These are phyloP conservation scores for Luffia ferchaultella DNA, from an alignment of 2,888 invertebrate genomes.

Conservation along the genomic window DNA sequence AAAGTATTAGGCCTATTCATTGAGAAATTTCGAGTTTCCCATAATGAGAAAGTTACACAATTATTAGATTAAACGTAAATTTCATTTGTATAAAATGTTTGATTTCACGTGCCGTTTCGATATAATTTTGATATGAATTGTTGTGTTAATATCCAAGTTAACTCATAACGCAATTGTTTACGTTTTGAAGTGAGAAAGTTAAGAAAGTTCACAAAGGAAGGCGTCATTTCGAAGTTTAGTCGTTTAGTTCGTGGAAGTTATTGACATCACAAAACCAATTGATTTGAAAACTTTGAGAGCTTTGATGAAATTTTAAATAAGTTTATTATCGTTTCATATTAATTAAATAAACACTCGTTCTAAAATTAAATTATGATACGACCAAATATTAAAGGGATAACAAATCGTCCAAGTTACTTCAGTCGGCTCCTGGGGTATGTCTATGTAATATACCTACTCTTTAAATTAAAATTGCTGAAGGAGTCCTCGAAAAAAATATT, in stretches of 20 bases:
- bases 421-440: no score
- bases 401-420: no score
- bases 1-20: no score
- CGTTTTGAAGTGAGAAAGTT: neutral
- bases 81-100: neutral
- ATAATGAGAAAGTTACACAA: neutral
- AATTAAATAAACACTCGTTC: no score
- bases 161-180: neutral
- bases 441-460: no score
- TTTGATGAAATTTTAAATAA: neutral
- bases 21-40: no score
- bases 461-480: no score
- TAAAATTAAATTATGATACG: no score
- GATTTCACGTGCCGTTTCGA: neutral
- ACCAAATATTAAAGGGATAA: no score
- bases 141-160: neutral
- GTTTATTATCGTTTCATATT: no score
- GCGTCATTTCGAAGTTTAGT: neutral
- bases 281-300: neutral
- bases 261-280: neutral
- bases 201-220: neutral
- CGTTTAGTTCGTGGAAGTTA: neutral
- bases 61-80: neutral
- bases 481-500: no score
- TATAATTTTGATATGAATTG: neutral